Evolutionary conservation across 2,888 invertebrate species (phyloP).

Genomic region (Erpobdella octoculata): DNA sequence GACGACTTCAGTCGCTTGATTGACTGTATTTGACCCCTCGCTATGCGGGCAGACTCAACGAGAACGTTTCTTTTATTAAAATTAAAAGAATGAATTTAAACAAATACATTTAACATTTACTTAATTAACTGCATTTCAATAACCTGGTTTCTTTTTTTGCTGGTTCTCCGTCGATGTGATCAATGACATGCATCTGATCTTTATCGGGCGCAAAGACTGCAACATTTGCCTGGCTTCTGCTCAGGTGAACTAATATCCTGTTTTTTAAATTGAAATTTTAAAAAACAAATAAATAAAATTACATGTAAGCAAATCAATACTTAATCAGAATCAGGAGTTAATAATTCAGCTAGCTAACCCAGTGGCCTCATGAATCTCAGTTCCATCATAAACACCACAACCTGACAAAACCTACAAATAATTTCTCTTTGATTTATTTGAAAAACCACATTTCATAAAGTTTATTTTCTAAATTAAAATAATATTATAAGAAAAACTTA

Average conservation of each 20-base stretch:
- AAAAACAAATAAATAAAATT: neutral
- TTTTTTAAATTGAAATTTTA: neutral
- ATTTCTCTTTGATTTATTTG: neutral
- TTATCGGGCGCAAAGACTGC: slow-evolving; percentile 54
- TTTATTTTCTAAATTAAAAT: no score
- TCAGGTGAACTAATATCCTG: slow-evolving; percentile 49
- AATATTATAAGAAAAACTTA: slow-evolving; percentile 3
- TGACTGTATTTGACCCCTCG: slow-evolving; percentile 52
- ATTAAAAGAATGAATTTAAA: neutral
- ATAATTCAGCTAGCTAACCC: slow-evolving; percentile 47
- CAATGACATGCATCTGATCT: slow-evolving; percentile 54
- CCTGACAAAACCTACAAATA: slow-evolving; percentile 55
- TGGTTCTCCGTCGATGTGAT: slow-evolving; percentile 53
- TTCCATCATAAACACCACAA: slow-evolving; percentile 57
- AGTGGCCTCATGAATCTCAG: slow-evolving; percentile 57
- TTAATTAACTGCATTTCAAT: neutral
- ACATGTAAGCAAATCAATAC: neutral
- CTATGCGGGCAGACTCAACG: slow-evolving; percentile 57
- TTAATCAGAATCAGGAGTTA: neutral
- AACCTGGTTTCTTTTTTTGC: slow-evolving; percentile 25
- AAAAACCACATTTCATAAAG: no score
- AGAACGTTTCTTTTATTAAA: slow-evolving; percentile 53
- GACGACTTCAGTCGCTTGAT: slow-evolving; percentile 51
- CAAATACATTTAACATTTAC: neutral
- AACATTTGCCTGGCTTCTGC: slow-evolving; percentile 51